phyloP scores from a whole-genome alignment of 2,797 vertebrate genomes.

The Ficedula albicollis region DNA sequence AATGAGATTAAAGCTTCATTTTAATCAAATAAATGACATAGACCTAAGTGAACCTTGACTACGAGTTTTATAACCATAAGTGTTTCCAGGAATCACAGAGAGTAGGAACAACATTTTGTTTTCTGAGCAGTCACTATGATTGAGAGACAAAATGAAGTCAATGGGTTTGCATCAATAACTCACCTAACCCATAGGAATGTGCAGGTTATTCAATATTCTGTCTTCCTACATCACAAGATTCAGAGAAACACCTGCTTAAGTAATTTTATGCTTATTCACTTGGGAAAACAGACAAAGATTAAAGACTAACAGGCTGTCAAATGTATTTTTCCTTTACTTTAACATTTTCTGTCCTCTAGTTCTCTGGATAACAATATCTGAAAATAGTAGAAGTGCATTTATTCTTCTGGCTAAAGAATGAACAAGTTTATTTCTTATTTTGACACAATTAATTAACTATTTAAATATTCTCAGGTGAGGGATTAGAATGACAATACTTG shows the following conservation, averaged over 20 bases:
- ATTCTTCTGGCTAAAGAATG: neutral
- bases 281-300: neutral
- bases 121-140: neutral
- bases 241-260: neutral
- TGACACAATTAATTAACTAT: neutral
- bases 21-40: neutral
- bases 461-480: neutral
- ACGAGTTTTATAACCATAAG: neutral
- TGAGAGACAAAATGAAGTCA: neutral
- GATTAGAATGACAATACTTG: neutral
- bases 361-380: neutral
- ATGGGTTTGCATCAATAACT: neutral
- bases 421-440: neutral
- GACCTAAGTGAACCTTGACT: neutral
- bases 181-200: neutral
- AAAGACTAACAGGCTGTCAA: conserved; percentile 14
- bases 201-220: neutral
- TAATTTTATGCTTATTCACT: neutral
- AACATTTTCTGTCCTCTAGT: neutral
- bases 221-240: neutral
- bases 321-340: neutral
- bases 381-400: neutral
- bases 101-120: neutral
- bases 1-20: neutral
- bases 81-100: neutral